Evolutionary conservation across 2,113 vertebrate genomes (phyloP), one percentile per base, ranked within the genome.

Genomic region (Leucosticte australis): DNA sequence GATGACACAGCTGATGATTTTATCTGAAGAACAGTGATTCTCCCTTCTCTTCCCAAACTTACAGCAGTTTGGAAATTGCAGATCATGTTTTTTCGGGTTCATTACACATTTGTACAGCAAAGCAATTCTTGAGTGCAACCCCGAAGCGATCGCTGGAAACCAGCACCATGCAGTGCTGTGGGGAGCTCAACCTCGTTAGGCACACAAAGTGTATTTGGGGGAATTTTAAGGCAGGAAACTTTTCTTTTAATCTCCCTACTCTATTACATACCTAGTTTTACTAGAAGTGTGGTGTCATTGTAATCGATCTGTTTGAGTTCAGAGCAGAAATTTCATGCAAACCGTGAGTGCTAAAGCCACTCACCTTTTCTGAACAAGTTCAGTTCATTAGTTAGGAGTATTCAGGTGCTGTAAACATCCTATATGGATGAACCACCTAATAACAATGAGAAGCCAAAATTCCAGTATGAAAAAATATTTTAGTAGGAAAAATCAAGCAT

Each of bases 161-260:
- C 10, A 2, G 35, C 28, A 57, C 6, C 11, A n/a, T 0, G 0
- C 5, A 23, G 17, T 2, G 8, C 27, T 71, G 31, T 2, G 3
- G 19, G 22, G 21, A 84, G 46, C 35, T 69, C 62, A 69, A 24
- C 6, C 5, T 68, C 41, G 41, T 31, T 17, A 6, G 3, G 13
- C 8, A n/a, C 7, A 33, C 2, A 6, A 28, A 9, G 9, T 50
- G 7, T 13, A 13, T 85, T 62, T 69, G 6, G 7, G 49, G 7
- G 10, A 49, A 23, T 76, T 71, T 56, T 47, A 57, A 46, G 10
- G 13, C 10, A 65, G 41, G 11, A 65, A 69, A 47, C 4, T 9
- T 57, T 73, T 59, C 27, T n/a, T 10, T 4, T 33, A 39, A 4
- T 81, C 13, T 5, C 13, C 2, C 18, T 28, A 6, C 20, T 68